These are phyloP conservation scores for Stichodactyla helianthus DNA, from an alignment of 64 coral and sea anemone genomes.

Conservation along the genomic window DNA sequence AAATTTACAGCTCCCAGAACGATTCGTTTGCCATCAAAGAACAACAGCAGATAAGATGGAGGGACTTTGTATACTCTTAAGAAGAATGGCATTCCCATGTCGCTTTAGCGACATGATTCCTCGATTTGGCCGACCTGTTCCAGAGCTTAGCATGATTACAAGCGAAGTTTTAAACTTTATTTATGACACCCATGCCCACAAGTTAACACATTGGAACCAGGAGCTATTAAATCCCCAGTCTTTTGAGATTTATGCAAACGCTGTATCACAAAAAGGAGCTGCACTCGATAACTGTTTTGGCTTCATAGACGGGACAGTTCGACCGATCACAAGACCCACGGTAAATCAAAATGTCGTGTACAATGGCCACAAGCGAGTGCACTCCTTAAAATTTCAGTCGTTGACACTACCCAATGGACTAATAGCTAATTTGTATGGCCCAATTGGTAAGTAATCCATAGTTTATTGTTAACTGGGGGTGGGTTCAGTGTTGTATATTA, in stretches of 20 bases:
- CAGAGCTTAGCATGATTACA: conserved; percentile 38
- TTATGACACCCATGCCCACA: not conserved
- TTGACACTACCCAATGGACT: too few relatives aligned
- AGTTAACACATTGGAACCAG: not conserved
- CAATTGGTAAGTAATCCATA: too few relatives aligned
- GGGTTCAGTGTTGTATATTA: too few relatives aligned
- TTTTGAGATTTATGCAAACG: not conserved
- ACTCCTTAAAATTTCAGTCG: not conserved
- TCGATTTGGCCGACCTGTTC: conserved; percentile 19
- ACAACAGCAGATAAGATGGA: conserved; percentile 12
- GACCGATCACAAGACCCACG: not conserved
- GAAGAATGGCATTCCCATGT: conserved; percentile 28
- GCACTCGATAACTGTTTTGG: not conserved
- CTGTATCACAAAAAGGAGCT: not conserved
- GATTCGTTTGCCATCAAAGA: not conserved
- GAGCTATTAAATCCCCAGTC: not conserved
- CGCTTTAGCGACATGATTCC: conserved; percentile 36
- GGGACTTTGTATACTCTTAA: conserved; percentile 13
- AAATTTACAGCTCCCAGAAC: conserved; percentile 4
- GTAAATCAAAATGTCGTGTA: conserved; percentile 21
- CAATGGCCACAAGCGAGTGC: conserved; percentile 39
- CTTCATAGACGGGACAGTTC: conserved; percentile 23
- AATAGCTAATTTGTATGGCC: too few relatives aligned
- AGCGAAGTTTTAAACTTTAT: conserved; percentile 23
- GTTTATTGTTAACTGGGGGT: too few relatives aligned